These are phyloP conservation scores for Trypoxylus dichotomus DNA, from an alignment of 1,140 invertebrate genomes.

Conservation along the genomic window DNA sequence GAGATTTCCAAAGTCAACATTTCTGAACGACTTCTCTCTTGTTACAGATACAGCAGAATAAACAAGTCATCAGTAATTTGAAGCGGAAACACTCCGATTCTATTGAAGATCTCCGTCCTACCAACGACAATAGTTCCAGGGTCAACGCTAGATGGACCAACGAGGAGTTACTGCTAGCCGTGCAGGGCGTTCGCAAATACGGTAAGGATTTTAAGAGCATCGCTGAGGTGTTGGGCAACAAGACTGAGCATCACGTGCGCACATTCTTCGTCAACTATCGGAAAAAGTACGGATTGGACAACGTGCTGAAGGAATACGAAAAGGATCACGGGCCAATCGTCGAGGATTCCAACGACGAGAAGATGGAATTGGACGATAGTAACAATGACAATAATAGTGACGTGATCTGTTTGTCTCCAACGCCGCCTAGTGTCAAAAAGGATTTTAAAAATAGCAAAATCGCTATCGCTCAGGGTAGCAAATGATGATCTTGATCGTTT, in stretches of 20 bases:
- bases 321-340: constrained; percentile 65
- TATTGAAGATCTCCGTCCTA: constrained; percentile 72
- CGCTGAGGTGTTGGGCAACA: constrained; percentile 92
- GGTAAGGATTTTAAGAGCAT: constrained; percentile 96
- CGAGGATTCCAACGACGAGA: constrained; percentile 41
- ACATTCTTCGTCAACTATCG: constrained; percentile 91
- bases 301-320: constrained; percentile 86
- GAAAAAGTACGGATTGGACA: constrained; percentile 87
- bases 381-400: constrained; percentile 45
- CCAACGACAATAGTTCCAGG: constrained; percentile 42
- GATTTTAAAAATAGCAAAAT: constrained; percentile 48
- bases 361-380: constrained; percentile 44
- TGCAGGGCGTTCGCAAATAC: constrained; percentile 91
- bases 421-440: constrained; percentile 43
- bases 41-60: constrained; percentile 89
- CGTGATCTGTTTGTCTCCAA: constrained; percentile 51
- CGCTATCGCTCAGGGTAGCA: constrained; percentile 38
- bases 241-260: constrained; percentile 89
- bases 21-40: constrained; percentile 40
- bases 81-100: constrained; percentile 75
- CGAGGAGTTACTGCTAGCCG: constrained; percentile 87
- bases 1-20: background rate
- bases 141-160: constrained; percentile 77
- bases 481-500: constrained; percentile 39
- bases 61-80: constrained; percentile 85